Base-by-base conservation (phyloP, 2,113 vertebrate genomes). In the Plecotus auritus region DNA sequence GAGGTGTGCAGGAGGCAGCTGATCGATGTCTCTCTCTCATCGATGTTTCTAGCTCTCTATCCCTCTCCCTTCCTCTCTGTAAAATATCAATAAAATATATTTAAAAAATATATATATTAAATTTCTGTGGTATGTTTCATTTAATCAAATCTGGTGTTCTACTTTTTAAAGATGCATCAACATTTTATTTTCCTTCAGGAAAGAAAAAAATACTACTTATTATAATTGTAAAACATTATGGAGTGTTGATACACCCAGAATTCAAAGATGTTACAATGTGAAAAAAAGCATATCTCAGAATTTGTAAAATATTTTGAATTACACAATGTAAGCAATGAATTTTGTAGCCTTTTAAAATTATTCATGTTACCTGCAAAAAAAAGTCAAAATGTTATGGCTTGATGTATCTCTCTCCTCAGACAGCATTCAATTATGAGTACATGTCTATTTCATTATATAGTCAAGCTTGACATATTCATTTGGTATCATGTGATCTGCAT, bases 341-440 rank as follows among this genome's bases (percentile, higher is more conserved):
- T 70, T 59, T 90, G 30, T 74, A 67, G 16, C 83, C 35, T 94
- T 86, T 86, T 73, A 61, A 93, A 95, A 90, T 85, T 85, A 81
- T 93, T 76, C 30, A 42, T 23, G 0, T 30, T 80, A 56, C 40
- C 51, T 69, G 26, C 6, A n/a, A 92, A 86, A 81, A 80, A 94
- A 35, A 56, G n/a, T 47, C 35, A 76, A 67, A 64, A 35, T 69
- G 37, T 90, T 59, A 81, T 74, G 59, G 10, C 8, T 32, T 73
- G 7, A 13, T 66, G 26, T 66, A n/a, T 66, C 5, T 49, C 2
- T 89, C 45, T 61, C 56, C 67, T 87, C 22, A 56, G 35, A 61
- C 59, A 90, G 45, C 51, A 90, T 72, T 88, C 90, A 87, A 84
- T 77, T 90, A 51, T 87, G 45, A 76, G 5, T 84, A 66, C 45